phyloP scores from a whole-genome alignment of 2,888 invertebrate species.

The Blastobasis adustella region DNA sequence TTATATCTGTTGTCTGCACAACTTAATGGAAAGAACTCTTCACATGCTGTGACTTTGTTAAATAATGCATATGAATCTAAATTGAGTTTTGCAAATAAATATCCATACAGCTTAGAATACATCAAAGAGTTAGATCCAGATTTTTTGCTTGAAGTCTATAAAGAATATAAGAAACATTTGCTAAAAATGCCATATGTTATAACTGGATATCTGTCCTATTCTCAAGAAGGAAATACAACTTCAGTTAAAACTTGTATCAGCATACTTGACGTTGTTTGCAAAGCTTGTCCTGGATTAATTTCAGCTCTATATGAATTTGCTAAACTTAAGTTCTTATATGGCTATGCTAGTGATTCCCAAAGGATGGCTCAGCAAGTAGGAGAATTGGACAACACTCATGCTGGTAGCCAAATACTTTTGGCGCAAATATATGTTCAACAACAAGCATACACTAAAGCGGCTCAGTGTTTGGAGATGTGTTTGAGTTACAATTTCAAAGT shows the following conservation, averaged over 20 bases:
- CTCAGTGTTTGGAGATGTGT: conserved; percentile 91
- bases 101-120: conserved; percentile 84
- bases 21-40: conserved; percentile 67
- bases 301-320: conserved; percentile 81
- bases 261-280: conserved; percentile 81
- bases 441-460: conserved; percentile 82
- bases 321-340: conserved; percentile 86
- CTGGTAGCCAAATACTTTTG: conserved; percentile 89
- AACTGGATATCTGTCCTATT: conserved; percentile 54
- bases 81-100: conserved; percentile 43
- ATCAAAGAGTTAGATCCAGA: conserved; percentile 87
- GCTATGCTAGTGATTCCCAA: conserved; percentile 83
- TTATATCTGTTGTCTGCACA: conserved; percentile 81
- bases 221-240: conserved; percentile 60
- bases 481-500: conserved; percentile 95
- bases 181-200: conserved; percentile 76
- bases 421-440: conserved; percentile 88
- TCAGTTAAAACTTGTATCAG: conserved; percentile 74
- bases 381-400: conserved; percentile 85
- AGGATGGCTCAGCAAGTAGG: conserved; percentile 82
- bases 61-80: conserved; percentile 77
- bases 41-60: conserved; percentile 73
- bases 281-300: conserved; percentile 88
- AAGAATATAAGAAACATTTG: conserved; percentile 83
- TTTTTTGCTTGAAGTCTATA: conserved; percentile 85